Percentiles rank a stretch among this genome's conserved stretches.
Conservation (phyloP, 2,888 invertebrate genomes). For the Chymomyza fuscimana region DNA sequence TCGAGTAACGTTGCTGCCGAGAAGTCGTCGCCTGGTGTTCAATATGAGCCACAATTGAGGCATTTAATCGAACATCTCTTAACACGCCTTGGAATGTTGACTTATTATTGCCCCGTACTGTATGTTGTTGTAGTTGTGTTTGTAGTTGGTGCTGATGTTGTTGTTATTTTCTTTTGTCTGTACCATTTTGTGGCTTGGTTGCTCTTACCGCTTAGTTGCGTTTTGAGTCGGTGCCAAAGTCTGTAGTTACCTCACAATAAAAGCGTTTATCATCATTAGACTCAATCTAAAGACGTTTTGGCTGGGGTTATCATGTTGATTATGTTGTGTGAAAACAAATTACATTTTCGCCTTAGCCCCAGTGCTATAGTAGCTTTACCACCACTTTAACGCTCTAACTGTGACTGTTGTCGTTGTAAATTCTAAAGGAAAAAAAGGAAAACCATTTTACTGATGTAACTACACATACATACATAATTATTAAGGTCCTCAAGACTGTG, state of each 20-base stretch:
- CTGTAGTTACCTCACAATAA: constrained; percentile 74
- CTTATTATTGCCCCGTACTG: constrained; percentile 70
- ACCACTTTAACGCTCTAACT: constrained; percentile 53
- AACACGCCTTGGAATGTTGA: constrained; percentile 80
- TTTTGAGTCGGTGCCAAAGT: constrained; percentile 68
- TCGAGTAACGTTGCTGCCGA: constrained; percentile 8
- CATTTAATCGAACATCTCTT: constrained; percentile 80
- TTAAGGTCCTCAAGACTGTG: not conserved
- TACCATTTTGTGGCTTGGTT: constrained; percentile 33
- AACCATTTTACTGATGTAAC: not conserved
- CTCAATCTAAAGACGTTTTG: constrained; percentile 79
- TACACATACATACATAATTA: not conserved
- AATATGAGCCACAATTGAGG: constrained; percentile 77
- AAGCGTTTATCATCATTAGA: constrained; percentile 80
- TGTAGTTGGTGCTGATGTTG: constrained; percentile 30
- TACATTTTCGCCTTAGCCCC: constrained; percentile 76
- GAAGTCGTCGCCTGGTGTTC: constrained; percentile 57
- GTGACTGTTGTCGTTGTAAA: constrained; percentile 21
- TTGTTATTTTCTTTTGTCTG: constrained; percentile 18
- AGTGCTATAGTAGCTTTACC: constrained; percentile 52
- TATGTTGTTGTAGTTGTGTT: constrained; percentile 4
- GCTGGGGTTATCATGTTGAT: constrained; percentile 79
- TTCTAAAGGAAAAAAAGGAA: not conserved
- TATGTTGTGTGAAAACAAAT: constrained; percentile 80
- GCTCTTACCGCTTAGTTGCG: constrained; percentile 24